A percentile compares a stretch with the other conserved stretches of the same genome.
Evolutionary conservation across 1,140 invertebrate species (phyloP).

Genomic region (Drosophila trapezifrons): DNA sequence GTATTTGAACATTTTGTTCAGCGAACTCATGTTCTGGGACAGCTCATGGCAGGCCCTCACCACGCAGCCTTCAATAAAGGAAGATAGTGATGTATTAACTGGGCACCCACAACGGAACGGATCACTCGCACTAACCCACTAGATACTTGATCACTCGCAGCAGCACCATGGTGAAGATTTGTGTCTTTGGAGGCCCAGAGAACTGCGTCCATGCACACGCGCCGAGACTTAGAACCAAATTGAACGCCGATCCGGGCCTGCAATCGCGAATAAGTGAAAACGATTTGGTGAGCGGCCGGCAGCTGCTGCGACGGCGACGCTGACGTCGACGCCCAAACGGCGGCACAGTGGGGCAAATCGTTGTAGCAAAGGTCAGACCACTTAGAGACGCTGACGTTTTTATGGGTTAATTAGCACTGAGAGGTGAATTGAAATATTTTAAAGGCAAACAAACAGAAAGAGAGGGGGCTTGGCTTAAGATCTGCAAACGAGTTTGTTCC

Average conservation of each 20-base stretch:
- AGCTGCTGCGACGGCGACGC: slow-evolving; percentile 18
- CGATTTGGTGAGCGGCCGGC: slow-evolving; percentile 46
- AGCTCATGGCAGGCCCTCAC: slow-evolving; percentile 69
- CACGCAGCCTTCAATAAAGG: slow-evolving; percentile 62
- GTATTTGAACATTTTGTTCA: slow-evolving; percentile 78
- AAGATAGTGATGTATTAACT: slow-evolving; percentile 26
- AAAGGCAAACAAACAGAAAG: not conserved
- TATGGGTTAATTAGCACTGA: slow-evolving; percentile 9
- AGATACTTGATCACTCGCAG: slow-evolving; percentile 79
- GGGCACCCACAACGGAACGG: not conserved
- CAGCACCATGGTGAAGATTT: slow-evolving; percentile 66
- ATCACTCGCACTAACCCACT: slow-evolving; percentile 67
- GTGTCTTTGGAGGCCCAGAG: slow-evolving; percentile 5
- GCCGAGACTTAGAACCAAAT: slow-evolving; percentile 80
- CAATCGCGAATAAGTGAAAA: slow-evolving; percentile 75
- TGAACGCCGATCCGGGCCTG: slow-evolving; percentile 65
- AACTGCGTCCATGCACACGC: slow-evolving; percentile 70
- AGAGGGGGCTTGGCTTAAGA: not conserved
- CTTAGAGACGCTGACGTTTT: not conserved
- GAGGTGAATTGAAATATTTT: not conserved
- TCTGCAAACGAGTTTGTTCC: too few species aligned
- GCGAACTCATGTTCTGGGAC: slow-evolving; percentile 73
- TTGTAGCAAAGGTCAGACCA: slow-evolving; percentile 14
- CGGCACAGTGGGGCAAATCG: slow-evolving; percentile 52
- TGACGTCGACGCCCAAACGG: slow-evolving; percentile 6